phyloP scores from a whole-genome alignment of 2,888 invertebrate species.

The Iselma pallidipennis region DNA sequence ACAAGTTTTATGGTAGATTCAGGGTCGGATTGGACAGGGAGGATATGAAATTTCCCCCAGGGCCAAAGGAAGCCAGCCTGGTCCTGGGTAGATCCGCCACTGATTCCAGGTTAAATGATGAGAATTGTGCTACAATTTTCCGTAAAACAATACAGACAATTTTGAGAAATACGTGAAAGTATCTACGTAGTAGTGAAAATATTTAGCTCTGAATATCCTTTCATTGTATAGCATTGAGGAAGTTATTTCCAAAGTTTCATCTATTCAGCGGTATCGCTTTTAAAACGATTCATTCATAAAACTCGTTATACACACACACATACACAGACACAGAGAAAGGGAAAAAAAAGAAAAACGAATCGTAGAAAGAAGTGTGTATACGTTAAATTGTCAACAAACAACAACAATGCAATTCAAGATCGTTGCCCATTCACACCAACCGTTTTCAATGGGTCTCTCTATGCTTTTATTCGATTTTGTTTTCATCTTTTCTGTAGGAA shows the following conservation, averaged over 20 bases:
- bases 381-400: conserved; percentile 26
- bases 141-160: too few relatives aligned
- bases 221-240: not conserved
- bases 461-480: conserved; percentile 17
- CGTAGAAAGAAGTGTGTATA: conserved; percentile 16
- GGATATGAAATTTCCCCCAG: too few relatives aligned
- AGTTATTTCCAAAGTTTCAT: not conserved
- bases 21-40: too few relatives aligned
- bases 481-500: not conserved
- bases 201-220: too few relatives aligned
- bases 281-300: conserved; percentile 19
- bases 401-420: conserved; percentile 18
- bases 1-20: too few relatives aligned
- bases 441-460: conserved; percentile 17
- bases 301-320: conserved; percentile 11
- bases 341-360: conserved; percentile 9
- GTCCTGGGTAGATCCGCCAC: too few relatives aligned
- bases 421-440: conserved; percentile 5
- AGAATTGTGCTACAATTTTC: too few relatives aligned
- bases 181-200: too few relatives aligned
- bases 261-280: not conserved
- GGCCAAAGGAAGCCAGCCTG: too few relatives aligned
- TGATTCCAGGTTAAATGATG: too few relatives aligned
- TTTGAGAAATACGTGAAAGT: too few relatives aligned
- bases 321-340: not conserved